These are phyloP conservation scores for Alviniconcha marisindica DNA, from an alignment of 1,140 invertebrate genomes.

Conservation along the genomic window DNA sequence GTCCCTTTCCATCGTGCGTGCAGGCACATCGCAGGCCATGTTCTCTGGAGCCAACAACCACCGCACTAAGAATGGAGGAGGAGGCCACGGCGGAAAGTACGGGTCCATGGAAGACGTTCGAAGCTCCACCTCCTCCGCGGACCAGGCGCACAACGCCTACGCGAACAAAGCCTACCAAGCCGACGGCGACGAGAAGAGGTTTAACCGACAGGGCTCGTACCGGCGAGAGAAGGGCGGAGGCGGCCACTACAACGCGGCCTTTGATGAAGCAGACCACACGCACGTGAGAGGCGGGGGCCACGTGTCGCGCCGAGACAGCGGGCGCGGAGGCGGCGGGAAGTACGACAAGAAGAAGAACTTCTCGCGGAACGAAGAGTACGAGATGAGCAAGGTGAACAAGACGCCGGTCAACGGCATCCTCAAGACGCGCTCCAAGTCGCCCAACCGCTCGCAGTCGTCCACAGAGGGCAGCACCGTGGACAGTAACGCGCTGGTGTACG, in stretches of 20 bases:
- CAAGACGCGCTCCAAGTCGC: slow-evolving; percentile 37
- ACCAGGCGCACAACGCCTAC: slow-evolving; percentile 31
- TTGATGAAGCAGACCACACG: slow-evolving; percentile 11
- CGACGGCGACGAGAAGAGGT: slow-evolving; percentile 25
- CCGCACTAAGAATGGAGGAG: slow-evolving; percentile 19
- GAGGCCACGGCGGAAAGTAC: slow-evolving; percentile 34
- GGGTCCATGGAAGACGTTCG: slow-evolving; percentile 45
- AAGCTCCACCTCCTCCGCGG: slow-evolving; percentile 40
- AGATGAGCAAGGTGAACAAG: slow-evolving; percentile 34
- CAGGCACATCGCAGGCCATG: slow-evolving; percentile 40
- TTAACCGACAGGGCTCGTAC: slow-evolving; percentile 32
- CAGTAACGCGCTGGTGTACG: slow-evolving; percentile 32
- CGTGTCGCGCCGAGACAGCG: slow-evolving; percentile 25
- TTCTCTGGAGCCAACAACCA: slow-evolving; percentile 28
- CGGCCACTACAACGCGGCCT: slow-evolving; percentile 25
- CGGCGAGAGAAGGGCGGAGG: not conserved
- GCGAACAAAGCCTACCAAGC: slow-evolving; percentile 28
- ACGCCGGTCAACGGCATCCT: slow-evolving; percentile 25
- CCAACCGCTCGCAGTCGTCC: slow-evolving; percentile 35
- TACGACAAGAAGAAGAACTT: slow-evolving; percentile 19
- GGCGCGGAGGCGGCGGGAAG: not conserved
- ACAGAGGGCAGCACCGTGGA: slow-evolving; percentile 31
- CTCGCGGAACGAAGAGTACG: slow-evolving; percentile 34
- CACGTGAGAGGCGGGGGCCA: slow-evolving; percentile 16
- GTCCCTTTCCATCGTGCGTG: too few species aligned